phyloP scores from a whole-genome alignment of 2,797 vertebrate species.

The Platyrinchus mystaceus region DNA sequence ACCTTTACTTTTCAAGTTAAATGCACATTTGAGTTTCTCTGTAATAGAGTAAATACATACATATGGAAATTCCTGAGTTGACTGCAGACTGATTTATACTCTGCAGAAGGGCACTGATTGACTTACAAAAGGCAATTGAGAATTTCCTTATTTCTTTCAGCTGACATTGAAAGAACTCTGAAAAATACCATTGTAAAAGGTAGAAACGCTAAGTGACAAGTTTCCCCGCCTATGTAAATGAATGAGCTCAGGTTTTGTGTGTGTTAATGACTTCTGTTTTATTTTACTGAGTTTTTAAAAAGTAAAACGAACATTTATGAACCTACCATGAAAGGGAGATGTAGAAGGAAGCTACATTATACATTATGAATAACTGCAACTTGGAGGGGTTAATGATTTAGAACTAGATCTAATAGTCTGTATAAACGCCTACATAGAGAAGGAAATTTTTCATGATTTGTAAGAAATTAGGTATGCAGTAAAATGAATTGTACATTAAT shows the following conservation, averaged over 20 bases:
- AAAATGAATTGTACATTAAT: conserved; percentile 54
- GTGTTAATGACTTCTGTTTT: background rate
- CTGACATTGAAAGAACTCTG: background rate
- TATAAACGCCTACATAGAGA: conserved; percentile 38
- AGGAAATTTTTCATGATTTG: conserved; percentile 22
- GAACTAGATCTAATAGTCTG: conserved; percentile 59
- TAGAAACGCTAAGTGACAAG: background rate
- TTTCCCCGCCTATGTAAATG: background rate
- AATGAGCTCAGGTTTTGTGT: background rate
- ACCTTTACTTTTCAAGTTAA: background rate
- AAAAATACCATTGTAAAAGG: background rate
- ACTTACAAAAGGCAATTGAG: background rate
- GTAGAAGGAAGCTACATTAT: conserved; percentile 7
- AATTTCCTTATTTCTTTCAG: background rate
- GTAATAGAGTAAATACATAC: background rate
- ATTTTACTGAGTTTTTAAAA: conserved; percentile 29
- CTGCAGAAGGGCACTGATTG: background rate
- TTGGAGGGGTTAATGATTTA: conserved; percentile 53
- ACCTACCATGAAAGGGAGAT: background rate
- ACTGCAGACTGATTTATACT: background rate
- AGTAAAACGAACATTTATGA: conserved; percentile 11
- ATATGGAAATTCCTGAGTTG: background rate
- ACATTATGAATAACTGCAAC: conserved; percentile 12
- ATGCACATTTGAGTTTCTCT: background rate
- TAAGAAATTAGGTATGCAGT: conserved; percentile 44